phyloP scores from a whole-genome alignment of 30 jellyfish, hydroid and myxozoan genomes.

The Pseudorhiza aurosa region DNA sequence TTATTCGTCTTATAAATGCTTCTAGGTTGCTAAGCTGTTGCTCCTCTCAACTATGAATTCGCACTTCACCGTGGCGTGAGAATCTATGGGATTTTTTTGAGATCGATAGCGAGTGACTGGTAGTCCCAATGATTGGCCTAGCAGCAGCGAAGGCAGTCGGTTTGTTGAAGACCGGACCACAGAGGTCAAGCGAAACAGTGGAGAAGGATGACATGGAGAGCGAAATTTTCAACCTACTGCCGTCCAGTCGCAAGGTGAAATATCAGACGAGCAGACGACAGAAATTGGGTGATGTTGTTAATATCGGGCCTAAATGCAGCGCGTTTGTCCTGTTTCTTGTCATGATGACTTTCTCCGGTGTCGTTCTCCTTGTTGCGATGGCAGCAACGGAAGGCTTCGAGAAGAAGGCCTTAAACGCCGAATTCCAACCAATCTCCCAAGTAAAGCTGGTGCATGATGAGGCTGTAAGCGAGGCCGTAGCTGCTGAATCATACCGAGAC shows the following conservation, averaged over 20 bases:
- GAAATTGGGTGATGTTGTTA: not conserved
- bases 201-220: constrained; percentile 13
- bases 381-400: constrained; percentile 27
- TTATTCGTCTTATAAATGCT: not conserved
- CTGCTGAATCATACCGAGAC: constrained; percentile 2
- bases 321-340: constrained; percentile 31
- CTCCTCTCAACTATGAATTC: not conserved
- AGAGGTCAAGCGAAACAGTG: not conserved
- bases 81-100: not conserved
- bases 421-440: constrained; percentile 15
- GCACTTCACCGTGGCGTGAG: not conserved
- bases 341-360: constrained; percentile 20
- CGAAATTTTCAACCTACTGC: constrained; percentile 30
- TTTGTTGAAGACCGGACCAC: too few relatives aligned
- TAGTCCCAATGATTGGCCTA: constrained; percentile 41
- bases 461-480: not conserved
- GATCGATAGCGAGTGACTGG: not conserved
- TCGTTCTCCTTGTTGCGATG: constrained; percentile 27
- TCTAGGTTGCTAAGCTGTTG: not conserved
- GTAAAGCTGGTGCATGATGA: not conserved
- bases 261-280: not conserved
- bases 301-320: constrained; percentile 9
- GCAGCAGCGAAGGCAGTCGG: constrained; percentile 26
- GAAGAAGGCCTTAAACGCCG: not conserved
- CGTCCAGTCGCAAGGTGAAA: constrained; percentile 2